Base-by-base conservation (phyloP, 1,140 invertebrate genomes). In the Idris sp. region DNA sequence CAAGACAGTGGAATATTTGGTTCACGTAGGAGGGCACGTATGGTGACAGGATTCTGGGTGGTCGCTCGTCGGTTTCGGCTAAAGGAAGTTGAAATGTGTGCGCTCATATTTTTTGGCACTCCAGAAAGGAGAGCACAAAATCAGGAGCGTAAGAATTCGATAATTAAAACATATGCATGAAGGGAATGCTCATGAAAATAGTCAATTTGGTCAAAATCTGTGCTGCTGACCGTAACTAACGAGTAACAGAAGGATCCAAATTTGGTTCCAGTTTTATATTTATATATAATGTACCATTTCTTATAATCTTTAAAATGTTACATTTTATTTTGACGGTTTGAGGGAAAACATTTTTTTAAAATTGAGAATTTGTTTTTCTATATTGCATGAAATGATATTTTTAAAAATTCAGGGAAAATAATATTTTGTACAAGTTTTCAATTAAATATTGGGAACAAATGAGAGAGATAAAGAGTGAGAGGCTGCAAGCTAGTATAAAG, bases 21-120 rank as follows among this genome's bases (percentile, higher is more conserved):
- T 56, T 77, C 53, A 54, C 40, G 38, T 28, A 58, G 53, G 35
- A 74, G 53, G 62, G 67, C 76, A 68, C 46, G 73, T 67, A 79
- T 83, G 83, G 83, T 85, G 84, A 86, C 84, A 85, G 81, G 77
- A 83, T 85, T 83, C 83, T 85, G 83, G 83, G 83, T 85, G 83
- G 83, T 85, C 84, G 80, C 31, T 46, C 74, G 79, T 81, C 80
- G 77, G 77, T 76, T 76, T 65, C 18, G 43, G 71, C 78, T 82
- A 84, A 83, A 82, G 81, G 77, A 81, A 79, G 76, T 76, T 77
- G 72, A 76, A 78, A 73, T 76, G 65, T 43, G 59, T 69, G 69
- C 75, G 81, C 76, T 82, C 84, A 78, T 84, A 84, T 85, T 85
- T 85, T 83, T 84, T 82, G 61, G 79, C 79, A 80, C 77, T 72